Evolutionary conservation across 2,113 vertebrate species (phyloP).

Genomic region (Oryzias javanicus): DNA sequence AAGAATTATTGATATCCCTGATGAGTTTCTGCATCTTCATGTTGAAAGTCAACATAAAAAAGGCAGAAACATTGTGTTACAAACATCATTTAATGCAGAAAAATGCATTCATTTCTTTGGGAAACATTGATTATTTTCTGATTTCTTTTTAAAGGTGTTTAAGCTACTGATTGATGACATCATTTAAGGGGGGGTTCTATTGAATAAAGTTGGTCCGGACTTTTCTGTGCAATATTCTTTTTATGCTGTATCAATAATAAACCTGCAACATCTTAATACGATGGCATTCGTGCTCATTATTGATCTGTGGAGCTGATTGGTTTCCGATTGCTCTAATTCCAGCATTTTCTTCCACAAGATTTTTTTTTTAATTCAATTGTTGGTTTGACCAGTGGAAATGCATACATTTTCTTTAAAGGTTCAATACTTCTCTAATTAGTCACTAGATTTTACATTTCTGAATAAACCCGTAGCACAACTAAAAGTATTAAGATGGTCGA

Average conservation of each 20-base stretch:
- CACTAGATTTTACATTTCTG: too few relatives aligned
- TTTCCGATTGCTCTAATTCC: too few relatives aligned
- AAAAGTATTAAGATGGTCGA: too few relatives aligned
- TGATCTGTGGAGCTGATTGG: neutral
- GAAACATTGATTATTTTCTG: constrained; percentile 28
- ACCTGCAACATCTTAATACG: constrained; percentile 43
- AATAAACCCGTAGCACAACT: too few relatives aligned
- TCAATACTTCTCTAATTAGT: too few relatives aligned
- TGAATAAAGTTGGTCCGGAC: constrained; percentile 47
- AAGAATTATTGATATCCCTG: too few relatives aligned
- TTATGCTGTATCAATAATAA: constrained; percentile 64
- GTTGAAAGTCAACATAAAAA: too few relatives aligned
- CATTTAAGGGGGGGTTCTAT: constrained; percentile 31
- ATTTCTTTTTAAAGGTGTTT: constrained; percentile 20
- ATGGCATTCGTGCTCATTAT: neutral
- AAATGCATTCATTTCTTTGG: constrained; percentile 5
- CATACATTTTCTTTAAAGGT: too few relatives aligned
- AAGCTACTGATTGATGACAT: constrained; percentile 7
- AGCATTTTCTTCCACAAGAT: too few relatives aligned
- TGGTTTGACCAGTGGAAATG: too few relatives aligned
- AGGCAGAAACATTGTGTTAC: neutral
- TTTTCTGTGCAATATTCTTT: constrained; percentile 74
- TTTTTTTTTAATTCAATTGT: too few relatives aligned
- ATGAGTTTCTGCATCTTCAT: too few relatives aligned
- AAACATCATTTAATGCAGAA: constrained; percentile 1